Percentiles rank a stretch among this genome's conserved stretches.
Evolutionary conservation across 2,797 vertebrate species (phyloP).

Genomic region (Otolemur crassicaudatus): DNA sequence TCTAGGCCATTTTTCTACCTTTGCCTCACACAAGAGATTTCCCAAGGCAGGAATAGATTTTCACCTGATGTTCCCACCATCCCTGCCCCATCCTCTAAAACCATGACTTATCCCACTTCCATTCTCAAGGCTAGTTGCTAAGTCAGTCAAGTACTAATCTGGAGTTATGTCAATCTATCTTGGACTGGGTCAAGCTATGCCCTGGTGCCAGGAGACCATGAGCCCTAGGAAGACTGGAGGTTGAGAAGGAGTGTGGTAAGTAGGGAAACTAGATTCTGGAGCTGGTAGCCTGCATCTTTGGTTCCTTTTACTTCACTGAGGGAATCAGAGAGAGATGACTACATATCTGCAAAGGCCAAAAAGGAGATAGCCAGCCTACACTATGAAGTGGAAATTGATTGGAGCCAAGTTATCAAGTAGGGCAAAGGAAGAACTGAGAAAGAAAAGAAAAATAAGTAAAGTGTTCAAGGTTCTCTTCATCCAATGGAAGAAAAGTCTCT

Average conservation of each 20-base stretch:
- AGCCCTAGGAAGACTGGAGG: neutral
- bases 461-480: neutral
- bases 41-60: neutral
- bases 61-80: neutral
- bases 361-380: neutral
- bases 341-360: neutral
- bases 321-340: neutral
- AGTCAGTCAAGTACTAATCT: neutral
- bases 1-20: neutral
- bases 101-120: neutral
- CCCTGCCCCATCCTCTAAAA: neutral
- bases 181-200: neutral
- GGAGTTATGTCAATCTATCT: neutral
- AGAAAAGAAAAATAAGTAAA: neutral
- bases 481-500: neutral
- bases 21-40: neutral
- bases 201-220: neutral
- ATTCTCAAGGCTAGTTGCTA: neutral
- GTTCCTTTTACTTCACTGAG: neutral
- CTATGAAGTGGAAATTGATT: neutral
- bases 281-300: neutral
- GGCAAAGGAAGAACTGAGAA: constrained; percentile 19
- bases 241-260: neutral
- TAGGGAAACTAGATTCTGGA: neutral
- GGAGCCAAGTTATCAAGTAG: neutral